phyloP scores from a whole-genome alignment of 2,888 invertebrate species.

The Apamea sordens region DNA sequence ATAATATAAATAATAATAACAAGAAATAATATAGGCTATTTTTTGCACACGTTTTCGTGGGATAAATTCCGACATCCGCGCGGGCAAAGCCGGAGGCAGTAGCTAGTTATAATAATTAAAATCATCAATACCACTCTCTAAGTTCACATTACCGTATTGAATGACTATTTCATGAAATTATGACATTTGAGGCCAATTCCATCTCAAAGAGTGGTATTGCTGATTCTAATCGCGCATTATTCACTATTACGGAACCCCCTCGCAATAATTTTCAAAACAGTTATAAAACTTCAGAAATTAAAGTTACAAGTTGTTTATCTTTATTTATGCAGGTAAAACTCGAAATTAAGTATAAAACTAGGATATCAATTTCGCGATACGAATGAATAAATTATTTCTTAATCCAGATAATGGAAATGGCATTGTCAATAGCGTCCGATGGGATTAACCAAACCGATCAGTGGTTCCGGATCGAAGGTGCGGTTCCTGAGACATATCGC shows the following conservation, averaged over 20 bases:
- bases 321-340: conserved; percentile 23
- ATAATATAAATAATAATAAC: too few species aligned
- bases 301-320: conserved; percentile 17
- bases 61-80: too few species aligned
- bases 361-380: conserved; percentile 42
- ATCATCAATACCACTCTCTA: too few species aligned
- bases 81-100: too few species aligned
- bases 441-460: conserved; percentile 61
- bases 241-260: not conserved
- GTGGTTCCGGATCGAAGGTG: conserved; percentile 46
- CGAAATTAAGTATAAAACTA: conserved; percentile 37
- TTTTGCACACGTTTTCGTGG: too few species aligned
- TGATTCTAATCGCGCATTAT: not conserved
- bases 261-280: not conserved
- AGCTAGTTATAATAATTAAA: too few species aligned
- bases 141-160: too few species aligned
- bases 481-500: conserved; percentile 53
- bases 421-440: conserved; percentile 62
- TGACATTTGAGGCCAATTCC: too few species aligned
- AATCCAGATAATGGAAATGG: conserved; percentile 60
- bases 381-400: conserved; percentile 61
- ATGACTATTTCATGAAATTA: too few species aligned
- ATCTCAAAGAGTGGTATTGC: too few species aligned
- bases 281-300: not conserved
- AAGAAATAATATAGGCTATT: too few species aligned